These are phyloP conservation scores for Hylaeus volcanicus DNA, from an alignment of 1,140 invertebrate species.

Conservation along the genomic window DNA sequence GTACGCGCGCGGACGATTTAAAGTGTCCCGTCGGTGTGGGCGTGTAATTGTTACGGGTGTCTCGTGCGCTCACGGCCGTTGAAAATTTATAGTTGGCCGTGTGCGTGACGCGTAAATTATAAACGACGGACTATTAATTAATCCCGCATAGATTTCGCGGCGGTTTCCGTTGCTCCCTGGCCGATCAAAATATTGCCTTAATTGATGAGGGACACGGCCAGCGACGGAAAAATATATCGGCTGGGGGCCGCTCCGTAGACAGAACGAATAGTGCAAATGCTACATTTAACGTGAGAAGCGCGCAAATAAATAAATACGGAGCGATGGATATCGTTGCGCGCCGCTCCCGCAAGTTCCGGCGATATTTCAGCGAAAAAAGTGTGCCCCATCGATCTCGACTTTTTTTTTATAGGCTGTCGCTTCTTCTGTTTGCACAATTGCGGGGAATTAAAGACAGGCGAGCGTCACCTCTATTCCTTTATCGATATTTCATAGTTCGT, in stretches of 20 bases:
- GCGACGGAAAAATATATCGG: constrained; percentile 31
- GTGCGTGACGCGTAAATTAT: constrained; percentile 50
- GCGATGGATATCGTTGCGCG: constrained; percentile 29
- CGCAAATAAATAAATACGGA: constrained; percentile 41
- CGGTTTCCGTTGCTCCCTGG: constrained; percentile 37
- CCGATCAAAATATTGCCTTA: constrained; percentile 49
- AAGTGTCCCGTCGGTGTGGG: constrained; percentile 29
- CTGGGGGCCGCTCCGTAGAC: neutral
- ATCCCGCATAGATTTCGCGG: constrained; percentile 53
- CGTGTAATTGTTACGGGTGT: constrained; percentile 41
- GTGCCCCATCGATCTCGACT: neutral
- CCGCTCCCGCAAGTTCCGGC: neutral
- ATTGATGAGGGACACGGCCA: constrained; percentile 35
- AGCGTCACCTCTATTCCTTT: too few species aligned
- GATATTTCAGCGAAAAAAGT: constrained; percentile 20
- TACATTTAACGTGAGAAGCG: constrained; percentile 49
- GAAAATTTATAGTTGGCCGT: constrained; percentile 45
- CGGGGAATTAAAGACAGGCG: too few species aligned
- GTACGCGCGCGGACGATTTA: constrained; percentile 35
- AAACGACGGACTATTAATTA: constrained; percentile 48
- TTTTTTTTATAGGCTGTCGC: neutral
- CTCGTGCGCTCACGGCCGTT: constrained; percentile 21
- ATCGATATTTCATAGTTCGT: too few species aligned
- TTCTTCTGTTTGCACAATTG: neutral
- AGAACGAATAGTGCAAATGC: constrained; percentile 41